Conservation (phyloP, 2,797 vertebrate species). For the Steatocranus sp. region DNA sequence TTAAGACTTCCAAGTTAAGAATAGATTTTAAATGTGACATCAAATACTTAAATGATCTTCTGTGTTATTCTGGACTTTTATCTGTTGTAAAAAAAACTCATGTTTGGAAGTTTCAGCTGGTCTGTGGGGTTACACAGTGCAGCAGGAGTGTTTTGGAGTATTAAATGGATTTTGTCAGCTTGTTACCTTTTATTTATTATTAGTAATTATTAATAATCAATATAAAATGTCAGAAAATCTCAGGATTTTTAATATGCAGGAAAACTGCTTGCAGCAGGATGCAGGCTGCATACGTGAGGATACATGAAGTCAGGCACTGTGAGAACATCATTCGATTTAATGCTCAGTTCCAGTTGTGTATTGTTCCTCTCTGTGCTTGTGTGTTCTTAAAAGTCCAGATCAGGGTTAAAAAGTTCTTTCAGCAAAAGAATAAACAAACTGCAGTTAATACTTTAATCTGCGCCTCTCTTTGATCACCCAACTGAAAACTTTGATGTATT, state of each 20-base stretch:
- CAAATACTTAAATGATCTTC: not conserved
- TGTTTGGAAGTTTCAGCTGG: not conserved
- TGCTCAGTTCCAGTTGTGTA: fast-evolving
- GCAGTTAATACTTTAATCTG: not conserved
- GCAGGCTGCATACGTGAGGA: not conserved
- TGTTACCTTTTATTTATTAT: not conserved
- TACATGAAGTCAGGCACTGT: not conserved
- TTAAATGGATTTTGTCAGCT: not conserved
- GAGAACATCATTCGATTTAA: fast-evolving
- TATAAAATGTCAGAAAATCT: not conserved
- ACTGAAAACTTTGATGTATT: not conserved
- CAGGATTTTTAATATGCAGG: not conserved
- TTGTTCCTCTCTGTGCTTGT: fast-evolving
- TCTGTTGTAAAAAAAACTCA: not conserved
- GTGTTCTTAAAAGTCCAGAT: not conserved
- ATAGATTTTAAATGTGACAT: not conserved
- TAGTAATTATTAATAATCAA: not conserved
- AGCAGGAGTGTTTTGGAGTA: not conserved
- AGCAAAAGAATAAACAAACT: not conserved
- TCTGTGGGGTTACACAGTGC: fast-evolving
- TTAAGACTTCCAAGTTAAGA: not conserved
- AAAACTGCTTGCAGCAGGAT: not conserved
- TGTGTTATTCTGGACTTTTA: not conserved
- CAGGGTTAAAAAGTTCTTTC: not conserved
- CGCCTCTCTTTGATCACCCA: fast-evolving